Percentiles rank a stretch among this genome's conserved stretches.
Evolutionary conservation across 2,888 invertebrate species (phyloP).

Genomic region (Saturnia japonica): DNA sequence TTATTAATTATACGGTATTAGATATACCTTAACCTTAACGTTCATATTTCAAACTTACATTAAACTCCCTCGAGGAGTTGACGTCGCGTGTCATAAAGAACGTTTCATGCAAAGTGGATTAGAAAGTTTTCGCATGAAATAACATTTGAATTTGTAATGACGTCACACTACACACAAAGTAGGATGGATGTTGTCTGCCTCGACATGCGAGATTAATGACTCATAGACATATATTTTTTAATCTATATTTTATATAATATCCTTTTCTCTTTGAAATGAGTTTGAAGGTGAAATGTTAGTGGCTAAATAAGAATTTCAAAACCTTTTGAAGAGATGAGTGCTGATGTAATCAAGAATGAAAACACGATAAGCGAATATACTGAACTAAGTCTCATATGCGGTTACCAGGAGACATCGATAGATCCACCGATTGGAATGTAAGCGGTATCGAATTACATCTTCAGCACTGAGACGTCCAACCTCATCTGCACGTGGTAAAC

Average conservation of each 20-base stretch:
- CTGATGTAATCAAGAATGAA: background rate
- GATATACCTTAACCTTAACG: conserved; percentile 15
- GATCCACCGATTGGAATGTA: background rate
- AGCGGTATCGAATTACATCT: too few relatives aligned
- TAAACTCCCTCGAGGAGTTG: conserved; percentile 36
- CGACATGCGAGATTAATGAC: conserved; percentile 11
- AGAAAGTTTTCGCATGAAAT: conserved; percentile 71
- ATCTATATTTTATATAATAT: background rate
- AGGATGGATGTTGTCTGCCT: conserved; percentile 19
- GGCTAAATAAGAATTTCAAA: too few relatives aligned
- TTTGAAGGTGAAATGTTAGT: too few relatives aligned
- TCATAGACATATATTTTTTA: background rate
- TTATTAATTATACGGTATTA: background rate
- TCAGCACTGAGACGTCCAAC: too few relatives aligned
- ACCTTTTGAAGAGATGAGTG: background rate
- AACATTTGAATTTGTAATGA: conserved; percentile 74
- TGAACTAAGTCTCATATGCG: background rate
- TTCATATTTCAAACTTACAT: conserved; percentile 17
- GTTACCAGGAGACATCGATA: background rate
- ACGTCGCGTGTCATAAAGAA: conserved; percentile 56
- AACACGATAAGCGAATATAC: background rate
- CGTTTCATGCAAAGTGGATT: conserved; percentile 73
- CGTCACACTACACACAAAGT: conserved; percentile 34
- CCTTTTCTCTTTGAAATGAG: too few relatives aligned
- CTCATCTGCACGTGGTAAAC: too few relatives aligned